A percentile compares a stretch with the other conserved stretches of the same genome.
These are phyloP conservation scores for Gymnocypris eckloni DNA, from an alignment of 2,797 vertebrate genomes.

Conservation along the genomic window DNA sequence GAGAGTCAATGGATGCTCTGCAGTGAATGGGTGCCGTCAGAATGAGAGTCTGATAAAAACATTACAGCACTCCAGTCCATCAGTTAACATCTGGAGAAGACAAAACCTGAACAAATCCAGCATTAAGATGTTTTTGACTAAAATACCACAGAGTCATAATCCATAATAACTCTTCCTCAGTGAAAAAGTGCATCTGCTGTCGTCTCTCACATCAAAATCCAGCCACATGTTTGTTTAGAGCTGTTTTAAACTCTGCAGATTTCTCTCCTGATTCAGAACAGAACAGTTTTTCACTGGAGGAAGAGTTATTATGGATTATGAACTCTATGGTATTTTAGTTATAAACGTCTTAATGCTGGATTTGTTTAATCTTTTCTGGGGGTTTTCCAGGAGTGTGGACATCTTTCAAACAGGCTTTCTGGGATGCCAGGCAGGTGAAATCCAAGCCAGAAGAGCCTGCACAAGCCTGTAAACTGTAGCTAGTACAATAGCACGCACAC, in stretches of 20 bases:
- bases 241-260: too few species aligned
- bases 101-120: background rate
- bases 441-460: background rate
- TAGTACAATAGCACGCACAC: background rate
- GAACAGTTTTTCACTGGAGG: background rate
- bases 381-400: background rate
- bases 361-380: too few species aligned
- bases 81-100: constrained; percentile 2
- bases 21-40: background rate
- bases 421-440: background rate
- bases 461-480: constrained; percentile 37
- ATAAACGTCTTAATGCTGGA: too few species aligned
- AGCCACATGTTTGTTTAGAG: too few species aligned
- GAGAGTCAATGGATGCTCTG: too few species aligned
- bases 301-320: background rate
- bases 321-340: too few species aligned
- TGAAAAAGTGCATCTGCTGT: background rate
- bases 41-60: background rate
- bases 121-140: background rate
- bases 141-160: background rate
- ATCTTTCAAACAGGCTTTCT: background rate
- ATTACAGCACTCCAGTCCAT: background rate
- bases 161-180: background rate
- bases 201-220: too few species aligned
- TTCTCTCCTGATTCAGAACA: too few species aligned